Evolutionary conservation across 2,797 vertebrate species (phyloP), one percentile per base, ranked within the genome.

Genomic region (Scarus forsteni): DNA sequence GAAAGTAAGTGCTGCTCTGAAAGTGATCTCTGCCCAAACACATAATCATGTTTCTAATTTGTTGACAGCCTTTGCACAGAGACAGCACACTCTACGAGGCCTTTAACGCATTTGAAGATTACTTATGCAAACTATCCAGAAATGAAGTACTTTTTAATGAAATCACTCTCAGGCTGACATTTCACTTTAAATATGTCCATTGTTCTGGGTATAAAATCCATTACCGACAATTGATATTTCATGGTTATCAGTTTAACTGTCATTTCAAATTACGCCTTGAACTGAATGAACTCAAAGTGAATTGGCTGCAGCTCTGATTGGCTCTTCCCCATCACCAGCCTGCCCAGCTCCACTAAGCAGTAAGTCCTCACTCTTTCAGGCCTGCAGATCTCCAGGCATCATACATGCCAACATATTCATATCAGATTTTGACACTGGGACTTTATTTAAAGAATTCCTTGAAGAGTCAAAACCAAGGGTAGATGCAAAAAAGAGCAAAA

Each of bases 371-470:
- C 55, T 77, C 42, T 71, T 56, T 57, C 38, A 79, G 59, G 68
- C 70, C 75, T 66, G 60, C 62, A 62, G 78, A 65, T 86, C 83
- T 87, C 52, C 51, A 16, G 62, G 67, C 73, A 73, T 14, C 43
- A 44, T 44, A 59, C 60, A 73, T 12, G 65, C 38, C 59, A 80
- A 76, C 85, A 79, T 77, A 77, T 77, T 1, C n/a, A n/a, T 54
- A 53, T 57, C 67, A 4, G 45, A 84, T 80, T 87, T 65, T 58
- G 64, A 78, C 55, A 55, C 59, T 12, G 10, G 44, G 65, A 61
- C 70, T 53, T 66, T 49, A 40, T 61, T 54, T 19, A 62, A 75
- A 72, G 43, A 4, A 44, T 44, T 44, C 43, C 43, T 13, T 15
- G 43, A 44, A 14, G 14, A 14, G 64, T 36, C 62, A 16, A 63